These are phyloP conservation scores for Numenius phaeopus DNA, from an alignment of 2,797 vertebrate species.

Conservation along the genomic window DNA sequence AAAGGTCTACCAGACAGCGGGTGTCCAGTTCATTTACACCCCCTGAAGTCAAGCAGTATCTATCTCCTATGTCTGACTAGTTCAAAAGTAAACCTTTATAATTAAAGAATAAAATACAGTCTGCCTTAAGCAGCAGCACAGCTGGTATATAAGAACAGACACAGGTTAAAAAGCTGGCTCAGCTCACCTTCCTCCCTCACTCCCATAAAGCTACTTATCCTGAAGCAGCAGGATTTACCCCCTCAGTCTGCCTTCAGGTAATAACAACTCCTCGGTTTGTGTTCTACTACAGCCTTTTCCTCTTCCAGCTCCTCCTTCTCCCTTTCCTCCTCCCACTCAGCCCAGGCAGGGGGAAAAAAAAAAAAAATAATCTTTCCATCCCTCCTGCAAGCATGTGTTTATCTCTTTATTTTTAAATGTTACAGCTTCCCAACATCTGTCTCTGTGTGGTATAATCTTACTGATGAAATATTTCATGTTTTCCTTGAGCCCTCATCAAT, in stretches of 20 bases:
- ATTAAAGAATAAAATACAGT: neutral
- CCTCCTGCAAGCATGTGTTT: constrained; percentile 82
- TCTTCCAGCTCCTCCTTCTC: neutral
- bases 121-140: neutral
- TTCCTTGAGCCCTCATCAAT: constrained; percentile 87
- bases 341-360: neutral
- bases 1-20: neutral
- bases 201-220: neutral
- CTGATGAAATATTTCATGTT: constrained; percentile 89
- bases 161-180: neutral
- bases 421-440: constrained; percentile 88
- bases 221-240: neutral
- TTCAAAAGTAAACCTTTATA: neutral
- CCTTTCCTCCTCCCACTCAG: constrained; percentile 20
- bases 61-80: neutral
- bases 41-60: neutral
- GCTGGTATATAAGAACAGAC: accelerated
- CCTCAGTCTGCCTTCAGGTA: constrained; percentile 68
- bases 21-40: neutral
- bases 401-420: constrained; percentile 88
- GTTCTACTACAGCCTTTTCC: neutral
- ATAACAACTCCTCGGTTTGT: constrained; percentile 32
- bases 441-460: constrained; percentile 86
- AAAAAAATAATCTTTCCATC: constrained; percentile 70
- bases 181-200: neutral